Percentiles rank a stretch among this genome's conserved stretches.
These are phyloP conservation scores for Monarcha castaneiventris DNA, from an alignment of 2,113 vertebrate species.

Conservation along the genomic window DNA sequence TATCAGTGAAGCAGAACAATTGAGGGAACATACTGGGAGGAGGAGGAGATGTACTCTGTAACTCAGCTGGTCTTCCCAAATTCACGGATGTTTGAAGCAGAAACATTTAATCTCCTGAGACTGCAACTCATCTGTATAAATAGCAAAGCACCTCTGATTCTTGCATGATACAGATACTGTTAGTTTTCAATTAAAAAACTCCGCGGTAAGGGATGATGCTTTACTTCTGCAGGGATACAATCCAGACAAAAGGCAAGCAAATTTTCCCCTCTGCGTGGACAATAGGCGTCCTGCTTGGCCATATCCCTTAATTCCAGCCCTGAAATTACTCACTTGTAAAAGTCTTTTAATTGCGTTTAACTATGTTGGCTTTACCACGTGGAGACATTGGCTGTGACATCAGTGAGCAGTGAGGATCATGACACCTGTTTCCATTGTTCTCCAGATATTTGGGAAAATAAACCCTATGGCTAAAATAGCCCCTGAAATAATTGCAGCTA, in stretches of 20 bases:
- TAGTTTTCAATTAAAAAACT: neutral
- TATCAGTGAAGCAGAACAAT: neutral
- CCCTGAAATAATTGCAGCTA: neutral
- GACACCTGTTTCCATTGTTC: neutral
- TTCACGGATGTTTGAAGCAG: neutral
- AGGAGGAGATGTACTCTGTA: neutral
- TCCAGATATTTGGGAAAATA: neutral
- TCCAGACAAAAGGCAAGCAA: neutral
- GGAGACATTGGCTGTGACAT: neutral
- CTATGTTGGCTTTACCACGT: neutral
- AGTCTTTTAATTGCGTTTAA: slow-evolving; percentile 19
- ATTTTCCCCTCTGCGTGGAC: neutral
- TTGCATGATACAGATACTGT: neutral
- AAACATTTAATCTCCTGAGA: neutral
- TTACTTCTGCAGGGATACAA: neutral
- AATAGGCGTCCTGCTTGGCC: neutral
- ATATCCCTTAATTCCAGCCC: slow-evolving; percentile 33
- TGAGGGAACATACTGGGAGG: neutral
- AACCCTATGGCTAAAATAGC: neutral
- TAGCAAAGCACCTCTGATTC: neutral
- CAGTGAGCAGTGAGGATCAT: neutral
- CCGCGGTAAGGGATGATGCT: fast-evolving
- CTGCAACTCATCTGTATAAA: neutral
- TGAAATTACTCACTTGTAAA: slow-evolving; percentile 38
- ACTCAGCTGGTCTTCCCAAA: neutral